Evolutionary conservation across 2,888 invertebrate species (phyloP).

Genomic region (Heliconius sara): DNA sequence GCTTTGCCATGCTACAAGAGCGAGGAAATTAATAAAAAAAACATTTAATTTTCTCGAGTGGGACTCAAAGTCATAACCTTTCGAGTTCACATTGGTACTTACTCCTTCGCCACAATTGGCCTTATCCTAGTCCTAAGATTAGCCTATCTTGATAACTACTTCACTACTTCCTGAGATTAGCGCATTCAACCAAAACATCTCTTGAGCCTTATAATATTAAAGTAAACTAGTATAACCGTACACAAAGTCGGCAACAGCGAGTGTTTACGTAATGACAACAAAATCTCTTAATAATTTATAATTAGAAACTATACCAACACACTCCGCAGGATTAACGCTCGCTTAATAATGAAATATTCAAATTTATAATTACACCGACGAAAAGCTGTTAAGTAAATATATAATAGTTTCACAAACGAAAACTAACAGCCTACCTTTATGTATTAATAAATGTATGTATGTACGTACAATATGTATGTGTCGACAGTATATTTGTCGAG

Average conservation of each 20-base stretch:
- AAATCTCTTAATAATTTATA: constrained; percentile 20
- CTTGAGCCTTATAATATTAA: neutral
- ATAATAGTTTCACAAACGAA: constrained; percentile 5
- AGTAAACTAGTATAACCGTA: neutral
- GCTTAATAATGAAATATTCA: constrained; percentile 24
- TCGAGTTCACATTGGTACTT: no score
- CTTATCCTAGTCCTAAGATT: no score
- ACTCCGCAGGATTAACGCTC: constrained; percentile 24
- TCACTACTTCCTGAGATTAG: neutral
- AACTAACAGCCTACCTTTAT: neutral
- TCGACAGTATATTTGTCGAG: no score
- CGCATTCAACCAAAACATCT: neutral
- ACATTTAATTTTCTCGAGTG: no score
- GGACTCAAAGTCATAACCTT: no score
- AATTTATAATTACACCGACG: constrained; percentile 17
- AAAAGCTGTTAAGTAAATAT: constrained; percentile 12
- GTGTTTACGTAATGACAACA: constrained; percentile 7
- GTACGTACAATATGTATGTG: neutral
- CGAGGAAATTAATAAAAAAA: no score
- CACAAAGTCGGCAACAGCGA: neutral
- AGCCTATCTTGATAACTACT: neutral
- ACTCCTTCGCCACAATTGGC: no score
- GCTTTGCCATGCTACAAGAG: no score
- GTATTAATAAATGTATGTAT: neutral
- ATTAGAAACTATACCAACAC: constrained; percentile 5